phyloP scores from a whole-genome alignment of 2,113 vertebrate genomes.

The Menidia beryllina region DNA sequence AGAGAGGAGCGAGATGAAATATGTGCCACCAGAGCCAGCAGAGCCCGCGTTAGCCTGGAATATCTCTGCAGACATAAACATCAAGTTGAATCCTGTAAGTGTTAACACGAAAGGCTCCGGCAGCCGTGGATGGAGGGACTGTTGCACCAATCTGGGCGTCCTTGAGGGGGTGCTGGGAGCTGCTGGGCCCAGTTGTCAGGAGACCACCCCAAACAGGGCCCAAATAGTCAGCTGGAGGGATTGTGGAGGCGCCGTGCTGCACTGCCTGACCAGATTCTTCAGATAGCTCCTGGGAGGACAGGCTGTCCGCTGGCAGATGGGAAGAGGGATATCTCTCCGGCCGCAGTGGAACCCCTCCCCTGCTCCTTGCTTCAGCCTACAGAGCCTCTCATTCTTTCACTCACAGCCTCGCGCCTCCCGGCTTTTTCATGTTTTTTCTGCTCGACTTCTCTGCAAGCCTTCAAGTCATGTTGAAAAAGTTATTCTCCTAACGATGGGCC shows the following conservation, averaged over 20 bases:
- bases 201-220: constrained; percentile 78
- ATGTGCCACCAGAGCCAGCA: constrained; percentile 41
- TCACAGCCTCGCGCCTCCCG: constrained; percentile 28
- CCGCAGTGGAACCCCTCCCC: constrained; percentile 26
- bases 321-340: constrained; percentile 57
- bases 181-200: constrained; percentile 76
- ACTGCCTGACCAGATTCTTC: constrained; percentile 78
- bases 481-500: constrained; percentile 20
- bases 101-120: constrained; percentile 60
- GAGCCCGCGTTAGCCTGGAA: constrained; percentile 22
- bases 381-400: constrained; percentile 42
- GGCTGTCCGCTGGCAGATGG: constrained; percentile 71
- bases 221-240: constrained; percentile 80
- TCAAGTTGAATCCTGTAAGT: constrained; percentile 50
- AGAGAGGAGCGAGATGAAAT: constrained; percentile 42
- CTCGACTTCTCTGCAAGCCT: constrained; percentile 36
- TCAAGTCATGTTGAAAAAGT: constrained; percentile 40
- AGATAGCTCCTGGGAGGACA: constrained; percentile 78
- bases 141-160: constrained; percentile 29
- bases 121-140: constrained; percentile 42
- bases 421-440: constrained; percentile 47
- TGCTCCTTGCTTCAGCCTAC: constrained; percentile 44
- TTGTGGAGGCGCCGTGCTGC: constrained; percentile 79
- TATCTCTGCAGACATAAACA: constrained; percentile 51
- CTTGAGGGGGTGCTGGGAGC: constrained; percentile 52